These are phyloP conservation scores for Sebastes variabilis DNA, from an alignment of 2,797 vertebrate species.

Conservation along the genomic window DNA sequence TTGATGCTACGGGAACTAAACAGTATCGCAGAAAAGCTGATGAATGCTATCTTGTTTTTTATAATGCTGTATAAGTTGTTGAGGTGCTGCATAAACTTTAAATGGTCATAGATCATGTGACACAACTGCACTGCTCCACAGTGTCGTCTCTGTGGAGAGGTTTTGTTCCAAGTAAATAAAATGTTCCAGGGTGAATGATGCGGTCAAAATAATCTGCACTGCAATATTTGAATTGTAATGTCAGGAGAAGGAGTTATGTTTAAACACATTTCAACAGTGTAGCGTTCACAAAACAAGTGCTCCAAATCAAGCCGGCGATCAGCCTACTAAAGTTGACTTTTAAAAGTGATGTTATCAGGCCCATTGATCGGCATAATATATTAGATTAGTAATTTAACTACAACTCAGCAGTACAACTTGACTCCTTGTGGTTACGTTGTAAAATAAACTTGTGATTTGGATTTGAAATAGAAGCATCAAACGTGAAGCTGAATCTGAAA, in stretches of 20 bases:
- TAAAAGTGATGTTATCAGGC: not conserved
- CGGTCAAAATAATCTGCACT: not conserved
- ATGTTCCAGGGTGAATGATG: not conserved
- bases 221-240: not conserved
- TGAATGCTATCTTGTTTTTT: not conserved
- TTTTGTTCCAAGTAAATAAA: not conserved
- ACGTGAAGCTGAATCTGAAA: not conserved
- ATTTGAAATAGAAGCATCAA: not conserved
- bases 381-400: not conserved
- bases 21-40: not conserved
- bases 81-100: not conserved
- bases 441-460: not conserved
- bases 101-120: not conserved
- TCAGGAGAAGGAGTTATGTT: not conserved
- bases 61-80: not conserved
- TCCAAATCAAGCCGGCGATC: not conserved
- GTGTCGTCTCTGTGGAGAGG: not conserved
- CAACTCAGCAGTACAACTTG: not conserved
- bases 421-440: not conserved
- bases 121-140: not conserved
- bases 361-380: not conserved
- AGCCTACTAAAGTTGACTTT: not conserved
- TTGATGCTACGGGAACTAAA: not conserved
- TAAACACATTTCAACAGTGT: not conserved
- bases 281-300: not conserved